Conservation (phyloP, 2,797 vertebrate genomes). For the Dipus sagitta region DNA sequence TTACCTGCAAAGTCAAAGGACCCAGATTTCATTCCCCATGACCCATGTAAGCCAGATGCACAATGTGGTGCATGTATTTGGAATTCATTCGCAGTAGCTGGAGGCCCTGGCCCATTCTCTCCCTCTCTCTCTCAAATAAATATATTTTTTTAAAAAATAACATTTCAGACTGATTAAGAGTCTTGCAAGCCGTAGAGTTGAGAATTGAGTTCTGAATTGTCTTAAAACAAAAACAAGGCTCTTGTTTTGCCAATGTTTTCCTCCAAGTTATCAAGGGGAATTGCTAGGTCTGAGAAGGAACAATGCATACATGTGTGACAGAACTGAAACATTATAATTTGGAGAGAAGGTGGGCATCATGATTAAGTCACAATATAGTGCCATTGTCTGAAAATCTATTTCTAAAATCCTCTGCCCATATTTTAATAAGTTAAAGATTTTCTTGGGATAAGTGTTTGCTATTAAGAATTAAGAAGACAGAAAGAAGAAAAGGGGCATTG, state of each 20-base stretch:
- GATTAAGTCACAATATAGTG: background rate
- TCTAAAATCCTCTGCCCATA: conserved; percentile 5
- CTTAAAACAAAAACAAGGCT: background rate
- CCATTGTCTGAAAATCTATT: background rate
- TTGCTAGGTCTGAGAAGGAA: background rate
- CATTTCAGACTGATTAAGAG: background rate
- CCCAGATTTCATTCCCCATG: too few species aligned
- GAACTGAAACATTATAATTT: background rate
- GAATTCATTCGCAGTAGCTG: too few species aligned
- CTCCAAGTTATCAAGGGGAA: background rate
- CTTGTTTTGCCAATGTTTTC: background rate
- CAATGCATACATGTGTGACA: background rate
- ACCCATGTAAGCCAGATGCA: too few species aligned
- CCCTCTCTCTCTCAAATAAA: background rate
- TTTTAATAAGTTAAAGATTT: conserved; percentile 44
- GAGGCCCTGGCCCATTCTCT: too few species aligned
- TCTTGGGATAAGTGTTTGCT: conserved; percentile 47
- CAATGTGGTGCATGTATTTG: too few species aligned
- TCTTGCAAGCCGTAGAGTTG: background rate
- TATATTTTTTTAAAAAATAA: background rate
- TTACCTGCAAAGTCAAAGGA: too few species aligned
- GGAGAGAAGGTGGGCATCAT: background rate
- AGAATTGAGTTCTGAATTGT: conserved; percentile 21
- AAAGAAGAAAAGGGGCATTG: conserved; percentile 25
- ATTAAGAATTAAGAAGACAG: conserved; percentile 25